Evolutionary conservation across 2,888 invertebrate genomes (phyloP), one percentile per base, ranked within the genome.

Genomic region (Uropetala carovei): DNA sequence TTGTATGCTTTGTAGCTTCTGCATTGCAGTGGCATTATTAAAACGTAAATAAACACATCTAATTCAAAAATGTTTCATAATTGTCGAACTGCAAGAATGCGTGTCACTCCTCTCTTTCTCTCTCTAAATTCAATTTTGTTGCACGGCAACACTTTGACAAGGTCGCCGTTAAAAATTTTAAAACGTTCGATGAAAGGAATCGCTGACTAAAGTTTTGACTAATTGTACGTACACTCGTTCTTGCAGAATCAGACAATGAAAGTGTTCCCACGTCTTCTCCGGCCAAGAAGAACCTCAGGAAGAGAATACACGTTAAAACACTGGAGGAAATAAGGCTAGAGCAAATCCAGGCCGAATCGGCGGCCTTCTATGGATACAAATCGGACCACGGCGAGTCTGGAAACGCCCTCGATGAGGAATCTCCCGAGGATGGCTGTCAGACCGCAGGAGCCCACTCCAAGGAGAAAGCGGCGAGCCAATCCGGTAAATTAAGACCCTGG

Each of bases 211-310:
- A 92, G 85, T 92, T 93, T 84, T 93, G 92, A 92, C 68, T 93
- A 92, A 92, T 93, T 89, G 89, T 89, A 89, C 89, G n/a, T 68
- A 89, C 89, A 89, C 92, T 96, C 96, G 96, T 97, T 96, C 96
- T 97, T 97, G 96, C 97, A 97, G 97, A 97, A 95, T 97, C 97
- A 94, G 97, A 97, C 96, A 97, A 96, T 95, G 97, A 97, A 96
- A 97, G 97, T 95, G 96, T 96, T 93, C 96, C 97, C 57, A 96
- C 97, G 64, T 95, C 95, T 92, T 96, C 96, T 93, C 97, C 97
- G 93, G 94, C 94, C 93, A 96, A 96, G 95, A 92, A 92, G 92
- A 94, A 94, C 91, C 95, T 95, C 93, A 96, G 96, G 94, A 94
- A 94, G 92, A 95, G 94, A 92, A 93, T 93, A 82, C 95, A 95